Evolutionary conservation across 2,797 vertebrate species (phyloP), one percentile per base, ranked within the genome.

Genomic region (Potorous gilbertii): DNA sequence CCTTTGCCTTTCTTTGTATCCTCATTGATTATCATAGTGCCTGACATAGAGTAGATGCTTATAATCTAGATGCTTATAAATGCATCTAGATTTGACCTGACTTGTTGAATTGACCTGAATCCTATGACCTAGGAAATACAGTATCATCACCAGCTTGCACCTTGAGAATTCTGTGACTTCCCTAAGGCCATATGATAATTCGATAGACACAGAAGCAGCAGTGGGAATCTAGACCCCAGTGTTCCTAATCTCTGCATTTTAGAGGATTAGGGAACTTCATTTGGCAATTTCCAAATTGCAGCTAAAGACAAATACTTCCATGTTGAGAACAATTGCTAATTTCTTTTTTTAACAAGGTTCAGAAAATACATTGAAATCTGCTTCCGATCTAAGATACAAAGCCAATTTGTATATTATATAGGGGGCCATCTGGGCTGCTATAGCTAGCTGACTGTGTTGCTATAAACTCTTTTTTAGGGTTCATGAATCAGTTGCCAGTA

Each of bases 401-500:
- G 95, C 46, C 56, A 0, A 97, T 95, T 98, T 93, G 94, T 95
- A 97, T 92, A 74, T 97, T 91, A 97, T 93, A 96, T 28, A 93
- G 96, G n/a, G 21, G 94, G 93, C 96, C 97, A 97, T 97, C 97
- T 98, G 96, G 95, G 91, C 96, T 96, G 95, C 92, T 97, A 98
- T 57, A 40, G 74, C 94, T 97, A 97, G 93, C 95, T 97, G 93
- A 93, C 98, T 95, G 91, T 97, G 96, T 95, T 97, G 96, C 93
- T 95, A 96, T 96, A 95, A 46, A 94, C 96, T 98, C 97, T 97
- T 98, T 97, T 98, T 97, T 97, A 97, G 97, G 96, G 96, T 97
- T 96, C 95, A 94, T 97, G 96, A 97, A 97, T 97, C 96, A 96
- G 97, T 96, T 97, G 92, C 97, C 97, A 98, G 95, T 97, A 96